Conservation (phyloP, 2,888 invertebrate species). For the Mongoloraphidia duomilia region DNA sequence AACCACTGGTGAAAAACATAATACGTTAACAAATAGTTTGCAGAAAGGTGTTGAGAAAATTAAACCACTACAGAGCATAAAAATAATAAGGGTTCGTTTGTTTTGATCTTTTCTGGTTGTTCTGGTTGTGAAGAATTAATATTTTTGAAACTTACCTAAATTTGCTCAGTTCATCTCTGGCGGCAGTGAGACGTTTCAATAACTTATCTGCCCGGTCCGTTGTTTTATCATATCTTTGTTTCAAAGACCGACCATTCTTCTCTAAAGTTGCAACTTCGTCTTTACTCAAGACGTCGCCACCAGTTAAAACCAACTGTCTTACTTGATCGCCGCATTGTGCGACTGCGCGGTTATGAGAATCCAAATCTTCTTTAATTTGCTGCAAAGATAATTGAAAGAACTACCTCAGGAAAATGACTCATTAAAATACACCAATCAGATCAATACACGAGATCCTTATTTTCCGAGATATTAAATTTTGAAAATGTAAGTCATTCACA, state of each 20-base stretch:
- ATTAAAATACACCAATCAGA: background rate
- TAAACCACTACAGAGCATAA: too few species aligned
- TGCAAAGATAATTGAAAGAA: constrained; percentile 30
- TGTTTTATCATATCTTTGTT: constrained; percentile 70
- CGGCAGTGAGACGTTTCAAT: constrained; percentile 57
- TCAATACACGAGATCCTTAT: background rate
- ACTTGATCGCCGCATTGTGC: constrained; percentile 68
- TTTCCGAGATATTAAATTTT: background rate
- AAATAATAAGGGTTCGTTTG: too few species aligned
- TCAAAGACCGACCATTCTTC: constrained; percentile 71
- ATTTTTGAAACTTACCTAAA: constrained; percentile 38
- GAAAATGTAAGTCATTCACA: background rate
- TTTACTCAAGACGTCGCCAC: constrained; percentile 80
- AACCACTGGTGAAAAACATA: too few species aligned
- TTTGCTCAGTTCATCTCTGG: constrained; percentile 79
- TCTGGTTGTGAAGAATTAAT: background rate
- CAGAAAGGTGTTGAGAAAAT: too few species aligned
- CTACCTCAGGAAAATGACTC: background rate
- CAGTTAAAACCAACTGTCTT: constrained; percentile 76
- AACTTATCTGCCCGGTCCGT: constrained; percentile 66
- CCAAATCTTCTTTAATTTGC: constrained; percentile 82
- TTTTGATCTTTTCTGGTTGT: too few species aligned
- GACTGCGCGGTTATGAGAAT: constrained; percentile 70
- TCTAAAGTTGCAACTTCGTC: constrained; percentile 82
- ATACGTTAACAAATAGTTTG: too few species aligned